Conservation (phyloP, 2,797 vertebrate species). For the Scleropages formosus region DNA sequence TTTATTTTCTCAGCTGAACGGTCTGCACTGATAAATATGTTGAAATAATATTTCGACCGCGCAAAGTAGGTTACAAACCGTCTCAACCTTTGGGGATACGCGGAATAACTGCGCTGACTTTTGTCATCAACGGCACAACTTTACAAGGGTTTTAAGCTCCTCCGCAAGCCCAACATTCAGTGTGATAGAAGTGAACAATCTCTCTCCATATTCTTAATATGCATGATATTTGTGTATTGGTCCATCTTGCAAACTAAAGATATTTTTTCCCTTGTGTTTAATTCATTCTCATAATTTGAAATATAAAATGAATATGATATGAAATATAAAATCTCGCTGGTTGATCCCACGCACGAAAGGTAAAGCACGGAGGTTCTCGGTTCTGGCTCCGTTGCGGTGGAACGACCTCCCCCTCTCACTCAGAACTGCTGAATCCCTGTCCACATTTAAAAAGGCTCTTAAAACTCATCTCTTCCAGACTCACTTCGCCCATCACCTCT, state of each 20-base stretch:
- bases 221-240: too few relatives aligned
- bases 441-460: too few relatives aligned
- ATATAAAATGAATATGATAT: too few relatives aligned
- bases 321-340: too few relatives aligned
- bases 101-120: conserved; percentile 23
- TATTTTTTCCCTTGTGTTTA: neutral
- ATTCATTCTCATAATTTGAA: too few relatives aligned
- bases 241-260: neutral
- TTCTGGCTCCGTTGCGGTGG: too few relatives aligned
- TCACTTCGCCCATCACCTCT: too few relatives aligned
- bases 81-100: neutral
- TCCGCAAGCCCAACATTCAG: neutral
- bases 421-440: too few relatives aligned
- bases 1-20: conserved; percentile 33
- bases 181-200: neutral
- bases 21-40: conserved; percentile 55
- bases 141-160: neutral
- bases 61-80: conserved; percentile 38
- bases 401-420: too few relatives aligned
- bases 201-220: neutral
- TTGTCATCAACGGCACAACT: conserved; percentile 14
- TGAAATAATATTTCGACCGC: conserved; percentile 56
- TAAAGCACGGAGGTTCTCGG: too few relatives aligned
- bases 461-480: too few relatives aligned
- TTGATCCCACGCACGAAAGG: too few relatives aligned